These are phyloP conservation scores for Mola mola DNA, from an alignment of 2,113 vertebrate species.

Conservation along the genomic window DNA sequence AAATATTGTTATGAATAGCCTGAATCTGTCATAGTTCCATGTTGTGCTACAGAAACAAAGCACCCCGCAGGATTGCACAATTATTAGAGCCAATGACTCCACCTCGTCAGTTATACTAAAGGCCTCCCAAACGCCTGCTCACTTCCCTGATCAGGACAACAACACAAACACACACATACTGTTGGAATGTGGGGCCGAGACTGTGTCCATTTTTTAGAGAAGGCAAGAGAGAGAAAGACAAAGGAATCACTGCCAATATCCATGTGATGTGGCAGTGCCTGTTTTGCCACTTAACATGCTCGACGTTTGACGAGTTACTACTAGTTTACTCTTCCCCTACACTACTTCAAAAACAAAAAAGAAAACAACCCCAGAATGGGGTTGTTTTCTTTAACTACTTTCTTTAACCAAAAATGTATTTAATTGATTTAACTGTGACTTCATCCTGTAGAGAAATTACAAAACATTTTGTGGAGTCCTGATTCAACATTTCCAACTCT, in stretches of 20 bases:
- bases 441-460: no score
- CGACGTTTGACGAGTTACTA: slow-evolving; percentile 42
- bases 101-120: slow-evolving; percentile 70
- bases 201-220: slow-evolving; percentile 15
- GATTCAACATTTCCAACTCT: no score
- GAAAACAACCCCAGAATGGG: neutral
- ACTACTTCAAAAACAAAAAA: slow-evolving; percentile 11
- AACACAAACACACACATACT: slow-evolving; percentile 60
- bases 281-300: slow-evolving; percentile 65
- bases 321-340: slow-evolving; percentile 37
- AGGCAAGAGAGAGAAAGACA: slow-evolving; percentile 20
- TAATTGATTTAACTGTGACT: no score
- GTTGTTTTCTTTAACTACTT: no score
- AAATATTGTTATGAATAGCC: slow-evolving; percentile 7
- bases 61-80: slow-evolving; percentile 65
- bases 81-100: slow-evolving; percentile 63
- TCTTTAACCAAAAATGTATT: no score
- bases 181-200: slow-evolving; percentile 58
- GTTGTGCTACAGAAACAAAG: slow-evolving; percentile 37
- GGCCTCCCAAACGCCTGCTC: slow-evolving; percentile 59
- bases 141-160: slow-evolving; percentile 67
- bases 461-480: no score
- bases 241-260: slow-evolving; percentile 57
- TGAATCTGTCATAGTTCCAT: slow-evolving; percentile 6
- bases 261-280: slow-evolving; percentile 45